phyloP scores from a whole-genome alignment of 2,797 vertebrate genomes.

The Oophaga sylvatica region DNA sequence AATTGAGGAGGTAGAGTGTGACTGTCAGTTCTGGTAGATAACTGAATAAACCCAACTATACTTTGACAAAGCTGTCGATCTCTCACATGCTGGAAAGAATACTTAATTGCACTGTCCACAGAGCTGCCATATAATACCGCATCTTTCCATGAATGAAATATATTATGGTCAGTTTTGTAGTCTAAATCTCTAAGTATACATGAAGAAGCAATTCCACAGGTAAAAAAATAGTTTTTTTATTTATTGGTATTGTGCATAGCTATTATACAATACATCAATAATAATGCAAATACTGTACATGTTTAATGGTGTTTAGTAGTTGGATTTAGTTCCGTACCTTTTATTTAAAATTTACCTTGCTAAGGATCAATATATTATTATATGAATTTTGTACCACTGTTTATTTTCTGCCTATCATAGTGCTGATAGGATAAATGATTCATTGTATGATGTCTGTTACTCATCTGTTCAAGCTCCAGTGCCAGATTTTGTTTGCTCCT shows the following conservation, averaged over 20 bases:
- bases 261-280: neutral
- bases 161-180: slow-evolving; percentile 23
- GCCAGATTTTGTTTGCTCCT: too few species aligned
- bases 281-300: neutral
- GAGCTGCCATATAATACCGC: slow-evolving; percentile 60
- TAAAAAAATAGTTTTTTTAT: neutral
- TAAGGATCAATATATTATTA: neutral
- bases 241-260: neutral
- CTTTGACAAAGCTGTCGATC: slow-evolving; percentile 70
- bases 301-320: neutral
- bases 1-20: slow-evolving; percentile 64
- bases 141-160: slow-evolving; percentile 50
- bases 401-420: too few species aligned
- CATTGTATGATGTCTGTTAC: too few species aligned
- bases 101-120: slow-evolving; percentile 66
- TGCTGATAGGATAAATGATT: too few species aligned
- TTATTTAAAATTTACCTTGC: neutral
- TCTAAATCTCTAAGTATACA: neutral
- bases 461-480: too few species aligned
- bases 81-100: slow-evolving; percentile 62
- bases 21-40: slow-evolving; percentile 69
- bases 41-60: slow-evolving; percentile 62
- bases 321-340: neutral
- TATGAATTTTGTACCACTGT: neutral
- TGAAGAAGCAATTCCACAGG: neutral